Conservation (phyloP, 2,113 vertebrate species). For the Rynchops niger region DNA sequence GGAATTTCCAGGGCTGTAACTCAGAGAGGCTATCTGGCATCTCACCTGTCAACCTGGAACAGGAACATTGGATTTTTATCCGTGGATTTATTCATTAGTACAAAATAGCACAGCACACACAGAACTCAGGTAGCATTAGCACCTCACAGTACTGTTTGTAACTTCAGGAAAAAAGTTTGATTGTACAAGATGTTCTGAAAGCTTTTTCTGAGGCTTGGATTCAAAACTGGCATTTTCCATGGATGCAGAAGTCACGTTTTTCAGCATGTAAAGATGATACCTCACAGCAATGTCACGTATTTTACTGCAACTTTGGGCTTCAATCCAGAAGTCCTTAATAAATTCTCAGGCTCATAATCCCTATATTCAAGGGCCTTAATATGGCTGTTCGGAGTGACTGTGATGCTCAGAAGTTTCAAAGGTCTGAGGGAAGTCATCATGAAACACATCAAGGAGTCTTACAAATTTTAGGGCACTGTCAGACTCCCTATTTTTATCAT, state of each 20-base stretch:
- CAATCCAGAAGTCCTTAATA: not conserved
- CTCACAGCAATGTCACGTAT: not conserved
- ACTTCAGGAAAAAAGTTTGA: not conserved
- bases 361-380: not conserved
- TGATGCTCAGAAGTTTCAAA: not conserved
- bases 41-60: not conserved
- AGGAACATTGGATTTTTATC: not conserved
- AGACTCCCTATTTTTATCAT: not conserved
- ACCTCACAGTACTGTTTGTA: not conserved
- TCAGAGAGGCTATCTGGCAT: not conserved
- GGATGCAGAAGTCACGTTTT: not conserved
- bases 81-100: not conserved
- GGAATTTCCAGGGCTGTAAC: not conserved
- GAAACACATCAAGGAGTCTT: not conserved
- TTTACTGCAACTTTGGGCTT: not conserved
- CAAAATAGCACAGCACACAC: not conserved
- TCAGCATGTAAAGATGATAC: not conserved
- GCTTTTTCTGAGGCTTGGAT: not conserved
- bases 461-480: not conserved
- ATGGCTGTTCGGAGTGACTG: rapidly evolving
- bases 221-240: not conserved
- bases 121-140: not conserved
- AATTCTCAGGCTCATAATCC: not conserved
- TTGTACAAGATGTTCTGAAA: not conserved
- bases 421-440: not conserved